Conservation (phyloP, 35 echinoderm and acorn worm species). For the Ophiothrix spiculata region DNA sequence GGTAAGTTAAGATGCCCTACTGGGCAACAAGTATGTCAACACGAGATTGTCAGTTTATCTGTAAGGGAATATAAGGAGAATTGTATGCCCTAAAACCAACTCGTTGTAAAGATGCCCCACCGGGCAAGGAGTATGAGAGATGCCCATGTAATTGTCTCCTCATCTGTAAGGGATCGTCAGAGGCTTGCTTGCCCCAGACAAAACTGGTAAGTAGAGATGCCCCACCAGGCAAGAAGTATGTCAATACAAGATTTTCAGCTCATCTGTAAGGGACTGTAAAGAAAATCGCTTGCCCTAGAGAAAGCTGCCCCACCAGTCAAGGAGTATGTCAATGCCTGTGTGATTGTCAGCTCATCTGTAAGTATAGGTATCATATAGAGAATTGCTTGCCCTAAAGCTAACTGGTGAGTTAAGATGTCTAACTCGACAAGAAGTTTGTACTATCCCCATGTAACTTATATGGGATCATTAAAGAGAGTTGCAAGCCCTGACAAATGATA, state of each 20-base stretch:
- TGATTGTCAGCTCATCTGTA: constrained; percentile 96
- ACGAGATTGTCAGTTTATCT: background rate
- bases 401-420: constrained; percentile 68
- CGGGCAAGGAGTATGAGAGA: constrained; percentile 94
- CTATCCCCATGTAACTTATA: too few species aligned
- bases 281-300: too few species aligned
- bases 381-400: constrained; percentile 93
- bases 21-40: too few species aligned
- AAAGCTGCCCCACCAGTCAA: constrained; percentile 94
- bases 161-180: constrained; percentile 94
- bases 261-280: too few species aligned
- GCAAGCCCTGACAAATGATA: too few species aligned
- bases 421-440: too few species aligned
- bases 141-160: constrained; percentile 98
- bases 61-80: too few species aligned
- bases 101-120: constrained; percentile 95
- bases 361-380: constrained; percentile 82
- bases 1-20: constrained; percentile 53
- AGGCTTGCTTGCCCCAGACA: constrained; percentile 91
- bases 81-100: too few species aligned
- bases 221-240: too few species aligned
- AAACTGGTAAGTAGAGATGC: constrained; percentile 76
- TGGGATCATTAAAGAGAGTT: too few species aligned
- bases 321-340: constrained; percentile 98
- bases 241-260: background rate